Evolutionary conservation across 2,888 invertebrate genomes (phyloP), one percentile per base, ranked within the genome.

Genomic region (Drosophila kanekoi): DNA sequence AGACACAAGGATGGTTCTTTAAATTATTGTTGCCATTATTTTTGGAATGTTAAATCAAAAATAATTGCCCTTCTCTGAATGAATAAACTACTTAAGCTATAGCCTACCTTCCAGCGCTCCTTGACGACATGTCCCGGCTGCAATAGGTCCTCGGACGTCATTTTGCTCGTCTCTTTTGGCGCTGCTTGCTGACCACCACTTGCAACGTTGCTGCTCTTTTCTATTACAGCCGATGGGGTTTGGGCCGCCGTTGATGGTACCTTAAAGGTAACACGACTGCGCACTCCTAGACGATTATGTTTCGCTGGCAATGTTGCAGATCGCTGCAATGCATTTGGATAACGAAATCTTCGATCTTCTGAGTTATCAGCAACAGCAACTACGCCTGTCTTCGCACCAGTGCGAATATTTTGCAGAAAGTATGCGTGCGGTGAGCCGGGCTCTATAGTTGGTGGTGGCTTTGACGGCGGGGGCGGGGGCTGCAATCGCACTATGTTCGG

Each of bases 81-180:
- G 23, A 23, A 23, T 23, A 8, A 8, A 1, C 23, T 23, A 23
- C 1, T 23, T 23, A 23, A 23, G 6, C 23, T 23, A 8, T 23
- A 23, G 23, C 23, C 23, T 90, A 98, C 99, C 97, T 99, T 99
- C 99, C 99, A 99, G 92, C 99, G 94, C 92, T 99, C 99, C 93
- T 99, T 99, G 90, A 99, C 98, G 65, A 98, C 97, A 94, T 98
- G 98, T 53, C 98, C 98, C 38, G 98, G 97, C 93, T 98, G 98
- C 90, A 99, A 94, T 79, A 99, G 94, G 93, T 99, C 98, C 93
- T 98, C 97, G 87, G 96, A 96, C 73, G 97, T 96, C 97, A 97
- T 97, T 92, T 95, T 92, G 64, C 33, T 53, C n/a, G 64, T 9
- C 59, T 89, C 83, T 48, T 68, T 82, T 41, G 63, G 57, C 43